A percentile compares a stretch with the other conserved stretches of the same genome.
Conservation (phyloP, 2,113 vertebrate species). For the Sinocyclocheilus rhinocerous region DNA sequence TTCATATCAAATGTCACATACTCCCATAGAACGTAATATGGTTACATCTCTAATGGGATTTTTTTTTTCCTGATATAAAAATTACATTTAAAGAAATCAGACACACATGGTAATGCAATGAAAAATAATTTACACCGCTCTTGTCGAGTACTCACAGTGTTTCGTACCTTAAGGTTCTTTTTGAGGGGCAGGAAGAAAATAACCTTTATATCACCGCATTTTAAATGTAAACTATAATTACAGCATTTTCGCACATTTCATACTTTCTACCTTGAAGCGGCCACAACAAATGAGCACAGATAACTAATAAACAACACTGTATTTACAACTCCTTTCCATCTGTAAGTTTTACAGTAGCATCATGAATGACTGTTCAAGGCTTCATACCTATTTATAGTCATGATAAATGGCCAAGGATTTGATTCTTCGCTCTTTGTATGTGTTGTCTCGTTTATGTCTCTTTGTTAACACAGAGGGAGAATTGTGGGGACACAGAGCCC, state of each 20-base stretch:
- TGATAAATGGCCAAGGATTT: not conserved
- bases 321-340: not conserved
- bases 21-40: slow-evolving; percentile 73
- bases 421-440: not conserved
- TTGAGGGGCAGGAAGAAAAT: slow-evolving; percentile 48
- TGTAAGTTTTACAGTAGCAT: not conserved
- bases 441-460: not conserved
- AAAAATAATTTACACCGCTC: slow-evolving; percentile 42
- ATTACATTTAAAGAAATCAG: slow-evolving; percentile 59
- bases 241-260: slow-evolving; percentile 38
- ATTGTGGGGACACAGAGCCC: not conserved
- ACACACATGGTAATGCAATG: slow-evolving; percentile 44
- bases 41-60: slow-evolving; percentile 70
- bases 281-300: slow-evolving; percentile 17
- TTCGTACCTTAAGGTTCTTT: slow-evolving; percentile 41
- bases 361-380: not conserved
- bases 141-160: slow-evolving; percentile 21
- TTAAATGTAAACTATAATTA: slow-evolving; percentile 54
- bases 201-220: slow-evolving; percentile 50
- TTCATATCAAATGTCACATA: slow-evolving; percentile 80
- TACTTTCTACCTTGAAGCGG: slow-evolving; percentile 37
- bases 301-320: not conserved
- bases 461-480: slow-evolving; percentile 13
- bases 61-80: slow-evolving; percentile 48
- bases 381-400: not conserved